Base-by-base conservation (phyloP, 2,113 vertebrate genomes). In the Morone chrysops region DNA sequence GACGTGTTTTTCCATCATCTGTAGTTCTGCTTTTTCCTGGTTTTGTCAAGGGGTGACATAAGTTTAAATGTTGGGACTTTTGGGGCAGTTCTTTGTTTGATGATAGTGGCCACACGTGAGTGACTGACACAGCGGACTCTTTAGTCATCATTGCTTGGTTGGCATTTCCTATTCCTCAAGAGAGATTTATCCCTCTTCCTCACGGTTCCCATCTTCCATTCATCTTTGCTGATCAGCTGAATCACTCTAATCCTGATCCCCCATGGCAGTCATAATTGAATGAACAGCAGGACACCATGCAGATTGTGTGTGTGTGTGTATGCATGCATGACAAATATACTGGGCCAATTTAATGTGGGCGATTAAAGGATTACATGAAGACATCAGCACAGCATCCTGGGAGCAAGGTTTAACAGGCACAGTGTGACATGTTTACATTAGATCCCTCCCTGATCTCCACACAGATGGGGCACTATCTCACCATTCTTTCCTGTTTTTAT, bases 141-240 rank as follows among this genome's bases (percentile, higher is more conserved):
- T 59, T 6, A 47, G 14, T 53, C 12, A 36, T 68, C 38, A 56
- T 70, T 18, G 8, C 75, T 75, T n/a, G n/a, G 16, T 71, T 77
- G 31, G 69, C 43, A 48, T 66, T 72, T 82, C 31, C 13, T 65
- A 9, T 72, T 80, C 57, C 45, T 53, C 6, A 9, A 60, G 47
- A 66, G 36, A 70, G 71, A 76, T 56, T 71, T 61, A 65, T 83
- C 72, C 62, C 69, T 72, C 45, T 31, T 22, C 71, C 67, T 75
- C 45, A 31, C 31, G 25, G 57, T 62, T 60, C 66, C 56, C 72
- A 68, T 84, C 81, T 69, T 56, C 54, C 50, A 45, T 47, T 75
- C 70, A 54, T 83, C 78, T 83, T 51, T 66, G 69, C 86, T 85
- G 87, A 90, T 83, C 61, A 80, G 74, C 68, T 75, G 51, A 81